Evolutionary conservation across 2,888 invertebrate genomes (phyloP).

Genomic region (Zaprionus bogoriensis): DNA sequence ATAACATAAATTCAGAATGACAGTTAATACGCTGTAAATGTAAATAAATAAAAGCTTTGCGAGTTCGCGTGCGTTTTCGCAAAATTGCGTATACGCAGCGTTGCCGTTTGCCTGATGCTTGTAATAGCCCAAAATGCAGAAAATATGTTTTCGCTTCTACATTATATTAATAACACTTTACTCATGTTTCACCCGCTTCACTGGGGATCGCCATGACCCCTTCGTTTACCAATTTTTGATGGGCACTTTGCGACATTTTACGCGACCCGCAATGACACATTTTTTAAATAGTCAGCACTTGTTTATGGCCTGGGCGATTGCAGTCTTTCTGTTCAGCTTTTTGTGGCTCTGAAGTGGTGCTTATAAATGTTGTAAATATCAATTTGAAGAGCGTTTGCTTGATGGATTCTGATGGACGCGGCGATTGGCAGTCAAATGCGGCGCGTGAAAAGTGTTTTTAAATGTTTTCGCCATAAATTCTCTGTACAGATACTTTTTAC

Average conservation of each 20-base stretch:
- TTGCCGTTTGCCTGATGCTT: slow-evolving; percentile 13
- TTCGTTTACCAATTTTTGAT: slow-evolving; percentile 57
- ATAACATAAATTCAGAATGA: slow-evolving; percentile 58
- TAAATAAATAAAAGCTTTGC: slow-evolving; percentile 42
- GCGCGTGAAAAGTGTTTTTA: background rate
- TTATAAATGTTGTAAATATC: background rate
- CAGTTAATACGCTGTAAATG: slow-evolving; percentile 50
- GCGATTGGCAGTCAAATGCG: background rate
- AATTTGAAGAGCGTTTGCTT: background rate
- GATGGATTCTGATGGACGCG: background rate
- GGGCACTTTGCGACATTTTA: slow-evolving; percentile 59
- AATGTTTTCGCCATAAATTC: too few species aligned
- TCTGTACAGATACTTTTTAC: too few species aligned
- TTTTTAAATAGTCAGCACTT: slow-evolving; percentile 8
- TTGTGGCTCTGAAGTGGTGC: background rate
- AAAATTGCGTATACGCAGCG: slow-evolving; percentile 31
- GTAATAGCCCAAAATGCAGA: slow-evolving; percentile 54
- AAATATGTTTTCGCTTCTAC: slow-evolving; percentile 52
- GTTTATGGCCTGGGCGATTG: background rate
- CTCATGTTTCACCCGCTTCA: slow-evolving; percentile 2
- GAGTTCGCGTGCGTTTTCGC: slow-evolving; percentile 1
- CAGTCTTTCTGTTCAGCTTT: background rate
- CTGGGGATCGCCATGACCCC: background rate
- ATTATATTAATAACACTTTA: slow-evolving; percentile 48
- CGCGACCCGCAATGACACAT: slow-evolving; percentile 32